Conservation (phyloP, 2,888 invertebrate species). For the Caenorhabditis angaria region DNA sequence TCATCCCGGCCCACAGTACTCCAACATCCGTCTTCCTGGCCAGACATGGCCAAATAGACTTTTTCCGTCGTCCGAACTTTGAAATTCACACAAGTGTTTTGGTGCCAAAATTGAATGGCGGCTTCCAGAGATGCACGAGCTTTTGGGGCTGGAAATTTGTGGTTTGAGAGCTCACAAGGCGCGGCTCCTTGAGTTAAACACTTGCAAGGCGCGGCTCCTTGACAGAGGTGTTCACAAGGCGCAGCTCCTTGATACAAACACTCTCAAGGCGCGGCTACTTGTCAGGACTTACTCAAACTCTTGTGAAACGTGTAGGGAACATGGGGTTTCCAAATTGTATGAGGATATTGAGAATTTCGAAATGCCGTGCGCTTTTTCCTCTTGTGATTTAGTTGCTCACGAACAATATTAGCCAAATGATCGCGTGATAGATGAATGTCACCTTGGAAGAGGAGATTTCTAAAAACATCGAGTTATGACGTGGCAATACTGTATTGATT, state of each 20-base stretch:
- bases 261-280: neutral
- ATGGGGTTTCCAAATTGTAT: slow-evolving; percentile 39
- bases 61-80: slow-evolving; percentile 27
- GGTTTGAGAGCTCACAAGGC: neutral
- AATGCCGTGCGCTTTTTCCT: slow-evolving; percentile 36
- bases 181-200: neutral
- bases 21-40: slow-evolving; percentile 48
- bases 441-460: slow-evolving; percentile 44
- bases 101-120: slow-evolving; percentile 38
- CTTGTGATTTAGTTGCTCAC: slow-evolving; percentile 30
- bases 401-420: slow-evolving; percentile 38
- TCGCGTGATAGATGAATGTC: slow-evolving; percentile 41
- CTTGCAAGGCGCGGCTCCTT: neutral
- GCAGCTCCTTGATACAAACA: neutral
- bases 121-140: slow-evolving; percentile 26
- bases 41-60: slow-evolving; percentile 33
- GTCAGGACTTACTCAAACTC: slow-evolving; percentile 24
- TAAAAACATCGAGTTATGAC: slow-evolving; percentile 9
- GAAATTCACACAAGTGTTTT: slow-evolving; percentile 41
- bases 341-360: slow-evolving; percentile 29
- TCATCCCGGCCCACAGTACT: slow-evolving; percentile 50
- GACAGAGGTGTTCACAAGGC: neutral
- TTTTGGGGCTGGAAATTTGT: slow-evolving; percentile 23
- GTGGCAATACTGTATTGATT: neutral
- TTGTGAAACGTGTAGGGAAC: slow-evolving; percentile 34